Percentiles rank a stretch among this genome's conserved stretches.
These are phyloP conservation scores for Temnothorax curvispinosus DNA, from an alignment of 1,140 invertebrate species.

Conservation along the genomic window DNA sequence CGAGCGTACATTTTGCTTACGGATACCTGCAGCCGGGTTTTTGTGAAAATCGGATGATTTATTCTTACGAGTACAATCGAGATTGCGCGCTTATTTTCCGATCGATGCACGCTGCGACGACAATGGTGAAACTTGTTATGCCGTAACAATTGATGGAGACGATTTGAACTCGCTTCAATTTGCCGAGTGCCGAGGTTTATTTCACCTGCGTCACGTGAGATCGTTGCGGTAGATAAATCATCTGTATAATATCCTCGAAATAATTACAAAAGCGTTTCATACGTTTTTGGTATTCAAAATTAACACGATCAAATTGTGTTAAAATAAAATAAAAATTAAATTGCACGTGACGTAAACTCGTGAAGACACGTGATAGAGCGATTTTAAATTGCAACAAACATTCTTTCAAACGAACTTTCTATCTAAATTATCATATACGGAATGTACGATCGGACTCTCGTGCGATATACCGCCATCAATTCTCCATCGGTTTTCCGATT, in stretches of 20 bases:
- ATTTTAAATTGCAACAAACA: slow-evolving; percentile 12
- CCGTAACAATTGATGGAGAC: slow-evolving; percentile 8
- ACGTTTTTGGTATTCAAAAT: not conserved
- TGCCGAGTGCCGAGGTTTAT: not conserved
- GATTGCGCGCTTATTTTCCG: slow-evolving; percentile 21
- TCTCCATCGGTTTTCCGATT: slow-evolving; percentile 28
- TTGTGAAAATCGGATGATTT: slow-evolving; percentile 41
- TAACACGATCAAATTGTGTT: not conserved
- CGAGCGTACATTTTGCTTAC: slow-evolving; percentile 12
- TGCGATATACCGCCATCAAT: not conserved
- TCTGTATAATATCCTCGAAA: not conserved
- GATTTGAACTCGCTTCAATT: not conserved
- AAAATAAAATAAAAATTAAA: not conserved
- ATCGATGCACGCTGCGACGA: not conserved
- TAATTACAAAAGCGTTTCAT: not conserved
- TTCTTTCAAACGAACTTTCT: not conserved
- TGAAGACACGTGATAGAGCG: not conserved
- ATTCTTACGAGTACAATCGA: slow-evolving; percentile 23
- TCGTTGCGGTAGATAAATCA: not conserved
- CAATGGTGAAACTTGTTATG: not conserved
- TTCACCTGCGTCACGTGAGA: not conserved
- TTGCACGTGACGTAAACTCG: not conserved
- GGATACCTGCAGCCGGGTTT: slow-evolving; percentile 7
- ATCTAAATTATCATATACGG: not conserved
- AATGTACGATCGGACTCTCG: not conserved